phyloP scores from a whole-genome alignment of 1,140 invertebrate genomes.

The Zaprionus gabonicus region DNA sequence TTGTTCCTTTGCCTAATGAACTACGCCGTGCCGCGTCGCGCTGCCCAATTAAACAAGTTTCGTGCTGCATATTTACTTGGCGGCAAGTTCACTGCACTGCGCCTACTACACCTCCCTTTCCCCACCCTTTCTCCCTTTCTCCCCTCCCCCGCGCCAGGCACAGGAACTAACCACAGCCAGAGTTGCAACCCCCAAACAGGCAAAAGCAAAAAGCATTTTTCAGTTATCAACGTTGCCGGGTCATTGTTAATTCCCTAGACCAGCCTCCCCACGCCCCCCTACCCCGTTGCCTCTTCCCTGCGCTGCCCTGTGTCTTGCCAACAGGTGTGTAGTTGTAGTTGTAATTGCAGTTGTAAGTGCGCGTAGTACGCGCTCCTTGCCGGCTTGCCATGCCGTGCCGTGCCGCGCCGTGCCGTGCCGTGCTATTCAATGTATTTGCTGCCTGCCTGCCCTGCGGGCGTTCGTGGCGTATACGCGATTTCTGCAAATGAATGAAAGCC shows the following conservation, averaged over 20 bases:
- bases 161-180: constrained; percentile 22
- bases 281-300: neutral
- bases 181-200: constrained; percentile 17
- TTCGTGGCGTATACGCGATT: constrained; percentile 20
- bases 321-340: constrained; percentile 51
- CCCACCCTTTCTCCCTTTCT: no score
- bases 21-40: neutral
- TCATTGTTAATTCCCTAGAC: constrained; percentile 62
- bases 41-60: constrained; percentile 60
- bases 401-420: no score
- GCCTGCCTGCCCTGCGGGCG: neutral
- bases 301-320: neutral
- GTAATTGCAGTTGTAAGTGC: constrained; percentile 66
- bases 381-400: neutral
- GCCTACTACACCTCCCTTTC: neutral
- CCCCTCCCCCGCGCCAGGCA: neutral
- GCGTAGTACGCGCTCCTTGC: constrained; percentile 54
- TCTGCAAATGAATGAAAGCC: constrained; percentile 62
- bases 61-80: constrained; percentile 64
- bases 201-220: constrained; percentile 75
- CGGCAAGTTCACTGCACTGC: constrained; percentile 70
- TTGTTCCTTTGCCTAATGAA: constrained; percentile 32
- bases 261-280: neutral
- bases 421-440: neutral
- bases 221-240: constrained; percentile 75